Percentiles rank a stretch among this genome's conserved stretches.
These are phyloP conservation scores for Aleiodes alternator DNA, from an alignment of 2,888 invertebrate species.

Conservation along the genomic window DNA sequence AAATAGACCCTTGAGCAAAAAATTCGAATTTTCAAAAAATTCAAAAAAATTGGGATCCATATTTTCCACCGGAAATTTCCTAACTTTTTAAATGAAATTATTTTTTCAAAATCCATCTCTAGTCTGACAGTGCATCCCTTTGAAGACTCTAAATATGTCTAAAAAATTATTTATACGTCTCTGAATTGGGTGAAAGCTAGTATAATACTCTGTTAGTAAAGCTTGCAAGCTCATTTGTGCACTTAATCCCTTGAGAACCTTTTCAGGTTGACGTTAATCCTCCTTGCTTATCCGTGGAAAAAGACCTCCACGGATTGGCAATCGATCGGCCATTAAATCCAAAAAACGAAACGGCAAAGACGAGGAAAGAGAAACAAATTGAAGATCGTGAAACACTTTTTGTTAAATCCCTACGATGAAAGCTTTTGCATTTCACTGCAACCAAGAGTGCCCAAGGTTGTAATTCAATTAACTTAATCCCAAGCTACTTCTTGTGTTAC, in stretches of 20 bases:
- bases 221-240: constrained; percentile 45
- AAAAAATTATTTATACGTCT: constrained; percentile 12
- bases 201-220: constrained; percentile 11
- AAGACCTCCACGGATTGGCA: constrained; percentile 33
- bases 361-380: background rate
- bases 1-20: too few relatives aligned
- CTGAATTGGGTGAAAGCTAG: background rate
- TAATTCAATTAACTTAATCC: background rate
- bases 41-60: too few relatives aligned
- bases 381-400: constrained; percentile 23
- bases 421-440: constrained; percentile 24
- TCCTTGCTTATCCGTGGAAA: constrained; percentile 37
- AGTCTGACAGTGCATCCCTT: background rate
- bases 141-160: background rate
- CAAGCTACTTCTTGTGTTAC: constrained; percentile 2
- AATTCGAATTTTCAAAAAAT: too few relatives aligned
- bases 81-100: too few relatives aligned
- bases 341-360: background rate
- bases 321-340: constrained; percentile 43
- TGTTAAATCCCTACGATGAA: constrained; percentile 6
- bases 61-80: too few relatives aligned
- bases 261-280: constrained; percentile 45
- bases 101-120: too few relatives aligned
- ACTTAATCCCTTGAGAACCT: constrained; percentile 46
- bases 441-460: background rate